These are phyloP conservation scores for Bufo bufo DNA, from an alignment of 2,113 vertebrate genomes.

Conservation along the genomic window DNA sequence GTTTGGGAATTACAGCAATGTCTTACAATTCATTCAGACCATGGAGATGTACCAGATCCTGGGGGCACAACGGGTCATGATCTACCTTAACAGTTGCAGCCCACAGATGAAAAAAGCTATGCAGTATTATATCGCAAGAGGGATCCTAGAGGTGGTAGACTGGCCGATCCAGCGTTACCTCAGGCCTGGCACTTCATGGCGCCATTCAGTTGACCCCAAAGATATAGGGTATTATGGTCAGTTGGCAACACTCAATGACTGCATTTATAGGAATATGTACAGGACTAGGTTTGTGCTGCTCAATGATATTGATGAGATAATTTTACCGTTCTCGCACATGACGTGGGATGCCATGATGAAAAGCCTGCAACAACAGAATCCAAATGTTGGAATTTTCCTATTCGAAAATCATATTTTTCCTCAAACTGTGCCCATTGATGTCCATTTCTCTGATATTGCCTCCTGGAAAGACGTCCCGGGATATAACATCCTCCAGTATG, in stretches of 20 bases:
- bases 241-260: constrained; percentile 58
- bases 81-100: constrained; percentile 43
- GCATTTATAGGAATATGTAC: constrained; percentile 59
- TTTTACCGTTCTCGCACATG: constrained; percentile 33
- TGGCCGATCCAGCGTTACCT: constrained; percentile 47
- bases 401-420: constrained; percentile 57
- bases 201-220: not conserved
- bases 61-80: constrained; percentile 27
- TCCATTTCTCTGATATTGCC: constrained; percentile 4
- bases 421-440: not conserved
- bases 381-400: not conserved
- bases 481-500: constrained; percentile 6
- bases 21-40: constrained; percentile 48
- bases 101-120: constrained; percentile 26
- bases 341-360: constrained; percentile 44
- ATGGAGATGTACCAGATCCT: constrained; percentile 46
- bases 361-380: constrained; percentile 8
- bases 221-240: constrained; percentile 61
- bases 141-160: constrained; percentile 32
- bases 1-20: constrained; percentile 51
- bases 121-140: constrained; percentile 31
- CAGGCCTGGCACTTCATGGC: not conserved
- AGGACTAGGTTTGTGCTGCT: constrained; percentile 41
- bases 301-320: constrained; percentile 54
- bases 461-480: constrained; percentile 20